phyloP scores from a whole-genome alignment of 2,113 vertebrate species.

The Sceloporus undulatus region DNA sequence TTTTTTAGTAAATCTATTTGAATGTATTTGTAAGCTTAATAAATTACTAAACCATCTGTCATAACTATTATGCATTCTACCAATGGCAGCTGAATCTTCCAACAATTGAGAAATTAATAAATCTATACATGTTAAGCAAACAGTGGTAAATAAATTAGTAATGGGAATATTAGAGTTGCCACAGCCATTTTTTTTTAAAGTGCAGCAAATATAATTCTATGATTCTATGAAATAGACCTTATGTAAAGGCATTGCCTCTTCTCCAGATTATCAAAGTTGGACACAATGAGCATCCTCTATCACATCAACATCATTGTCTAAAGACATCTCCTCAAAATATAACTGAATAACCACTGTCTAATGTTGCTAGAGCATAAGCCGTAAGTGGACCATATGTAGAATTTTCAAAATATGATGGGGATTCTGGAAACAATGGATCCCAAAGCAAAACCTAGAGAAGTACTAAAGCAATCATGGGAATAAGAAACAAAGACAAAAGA shows the following conservation, averaged over 20 bases:
- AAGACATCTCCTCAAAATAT: background rate
- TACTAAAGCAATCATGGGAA: background rate
- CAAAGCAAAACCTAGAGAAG: slow-evolving; percentile 4
- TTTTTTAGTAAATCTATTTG: background rate
- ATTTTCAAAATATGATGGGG: background rate
- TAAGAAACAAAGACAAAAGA: slow-evolving; percentile 36
- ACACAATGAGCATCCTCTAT: background rate
- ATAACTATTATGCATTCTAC: background rate
- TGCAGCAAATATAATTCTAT: no score
- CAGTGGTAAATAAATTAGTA: background rate
- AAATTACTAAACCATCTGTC: background rate
- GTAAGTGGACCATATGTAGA: no score
- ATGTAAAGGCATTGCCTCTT: background rate
- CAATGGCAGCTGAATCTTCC: background rate
- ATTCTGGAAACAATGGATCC: background rate
- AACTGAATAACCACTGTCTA: no score
- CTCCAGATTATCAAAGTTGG: background rate
- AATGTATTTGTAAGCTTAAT: background rate
- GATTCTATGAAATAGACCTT: no score
- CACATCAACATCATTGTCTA: background rate
- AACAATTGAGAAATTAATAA: background rate
- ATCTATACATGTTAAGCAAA: background rate
- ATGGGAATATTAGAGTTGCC: background rate
- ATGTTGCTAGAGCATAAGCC: no score
- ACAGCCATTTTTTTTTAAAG: background rate